Percentiles rank a stretch among this genome's conserved stretches.
Conservation (phyloP, 2,113 vertebrate species). For the Aegithalos caudatus region DNA sequence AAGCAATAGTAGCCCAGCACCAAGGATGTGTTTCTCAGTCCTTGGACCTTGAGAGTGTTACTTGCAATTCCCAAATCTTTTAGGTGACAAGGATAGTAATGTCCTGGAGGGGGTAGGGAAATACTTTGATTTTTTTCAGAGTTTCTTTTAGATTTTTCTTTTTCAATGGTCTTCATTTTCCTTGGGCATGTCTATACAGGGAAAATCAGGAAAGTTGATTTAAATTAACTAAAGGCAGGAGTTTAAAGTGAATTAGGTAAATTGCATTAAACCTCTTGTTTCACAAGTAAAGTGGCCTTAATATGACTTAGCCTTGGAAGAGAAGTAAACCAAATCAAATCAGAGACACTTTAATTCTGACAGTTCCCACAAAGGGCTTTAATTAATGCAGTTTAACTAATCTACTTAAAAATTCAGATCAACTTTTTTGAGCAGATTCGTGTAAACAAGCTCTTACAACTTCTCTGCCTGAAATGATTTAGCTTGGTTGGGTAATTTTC, state of each 20-base stretch:
- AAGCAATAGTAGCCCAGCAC: not conserved
- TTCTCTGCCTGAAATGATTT: not conserved
- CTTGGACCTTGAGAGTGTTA: not conserved
- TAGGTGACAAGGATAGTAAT: not conserved
- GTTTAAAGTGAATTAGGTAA: constrained; percentile 40
- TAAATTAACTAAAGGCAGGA: constrained; percentile 48
- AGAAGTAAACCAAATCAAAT: constrained; percentile 56
- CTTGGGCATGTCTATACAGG: not conserved
- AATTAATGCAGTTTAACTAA: constrained; percentile 53
- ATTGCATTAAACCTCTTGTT: constrained; percentile 14
- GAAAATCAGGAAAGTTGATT: not conserved
- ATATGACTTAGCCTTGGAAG: constrained; percentile 43
- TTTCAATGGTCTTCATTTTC: not conserved
- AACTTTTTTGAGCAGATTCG: constrained; percentile 14
- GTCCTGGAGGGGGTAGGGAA: not conserved
- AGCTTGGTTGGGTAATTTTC: not conserved
- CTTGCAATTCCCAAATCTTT: not conserved
- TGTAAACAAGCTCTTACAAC: not conserved
- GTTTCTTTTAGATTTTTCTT: not conserved
- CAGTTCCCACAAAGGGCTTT: constrained; percentile 24
- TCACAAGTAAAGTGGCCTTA: constrained; percentile 30
- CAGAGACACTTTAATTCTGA: constrained; percentile 32
- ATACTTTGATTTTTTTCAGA: not conserved
- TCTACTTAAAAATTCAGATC: constrained; percentile 47
- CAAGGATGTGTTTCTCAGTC: not conserved